Base-by-base conservation (phyloP, 1,140 invertebrate genomes). In the Planococcus citri region DNA sequence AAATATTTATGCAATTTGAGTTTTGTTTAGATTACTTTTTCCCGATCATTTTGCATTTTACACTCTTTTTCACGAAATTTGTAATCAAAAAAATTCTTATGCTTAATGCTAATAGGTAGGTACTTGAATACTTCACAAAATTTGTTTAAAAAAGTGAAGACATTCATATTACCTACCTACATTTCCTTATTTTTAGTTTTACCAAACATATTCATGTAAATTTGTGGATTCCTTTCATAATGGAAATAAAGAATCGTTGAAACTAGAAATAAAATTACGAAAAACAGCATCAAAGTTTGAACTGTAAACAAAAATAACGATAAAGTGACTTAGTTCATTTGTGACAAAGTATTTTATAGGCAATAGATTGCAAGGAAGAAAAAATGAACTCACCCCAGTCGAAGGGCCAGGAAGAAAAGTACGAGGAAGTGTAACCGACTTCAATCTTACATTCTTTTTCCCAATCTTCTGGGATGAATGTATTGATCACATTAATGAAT, bases 391-490 rank as follows among this genome's bases (percentile, higher is more conserved):
- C 12, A 51, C 41, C 41, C 2, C 2, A 3, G 17, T 51, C 17
- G 41, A 51, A 51, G 4, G 41, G 41, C 41, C 41, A 51, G 3
- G 12, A n/a, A n/a, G n/a, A n/a, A n/a, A n/a, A n/a, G 4, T 33
- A 12, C 29, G 3, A 12, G 29, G 12, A 33, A 12, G 12, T 33
- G 29, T 33, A 33, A 51, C 2, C 17, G 41, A 20, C 3, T n/a
- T 51, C 41, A 17, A 25, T 4, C 22, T 22, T 10, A 25, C 60
- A 64, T 33, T 57, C 69, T 24, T 24, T 27, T 27, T 70, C 69
- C 69, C 69, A 70, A 21, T 70, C 57, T 12, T 57, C 12, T 2
- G 60, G n/a, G 1, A 61, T 37, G 12, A 61, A 57, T 29, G 22
- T 2, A 3, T 17, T 20, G 1, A 60, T 64, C 1, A 70, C 20